A percentile compares a stretch with the other conserved stretches of the same genome.
Evolutionary conservation across 2,113 vertebrate species (phyloP).

Genomic region (Cephalopterus ornatus): DNA sequence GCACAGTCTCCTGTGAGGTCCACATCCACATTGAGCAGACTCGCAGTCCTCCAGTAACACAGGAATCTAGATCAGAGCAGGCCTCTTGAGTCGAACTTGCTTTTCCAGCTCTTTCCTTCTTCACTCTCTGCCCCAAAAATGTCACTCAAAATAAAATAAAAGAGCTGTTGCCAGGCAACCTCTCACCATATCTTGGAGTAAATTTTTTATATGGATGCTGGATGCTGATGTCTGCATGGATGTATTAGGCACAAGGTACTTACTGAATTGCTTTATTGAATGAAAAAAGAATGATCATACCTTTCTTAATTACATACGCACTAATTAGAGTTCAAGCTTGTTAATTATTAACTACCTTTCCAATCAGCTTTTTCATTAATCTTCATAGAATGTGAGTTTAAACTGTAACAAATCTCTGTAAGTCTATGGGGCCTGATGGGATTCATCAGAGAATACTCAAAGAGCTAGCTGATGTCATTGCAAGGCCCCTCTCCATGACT

Average conservation of each 20-base stretch:
- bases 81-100: rapidly evolving
- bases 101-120: background rate
- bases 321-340: background rate
- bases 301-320: background rate
- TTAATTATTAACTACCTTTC: background rate
- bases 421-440: background rate
- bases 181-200: background rate
- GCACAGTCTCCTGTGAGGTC: rapidly evolving
- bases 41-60: background rate
- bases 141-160: conserved; percentile 10
- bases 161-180: conserved; percentile 30
- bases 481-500: background rate
- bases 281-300: background rate
- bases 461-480: background rate
- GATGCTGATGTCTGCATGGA: background rate
- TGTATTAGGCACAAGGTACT: background rate
- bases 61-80: background rate
- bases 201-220: background rate
- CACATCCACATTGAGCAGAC: background rate
- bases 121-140: background rate
- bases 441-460: background rate
- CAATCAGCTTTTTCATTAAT: background rate
- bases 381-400: background rate
- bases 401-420: background rate
- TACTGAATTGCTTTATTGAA: background rate